These are phyloP conservation scores for Haliclona indistincta DNA, from an alignment of 37 sponge, comb jelly and placozoan genomes.

Conservation along the genomic window DNA sequence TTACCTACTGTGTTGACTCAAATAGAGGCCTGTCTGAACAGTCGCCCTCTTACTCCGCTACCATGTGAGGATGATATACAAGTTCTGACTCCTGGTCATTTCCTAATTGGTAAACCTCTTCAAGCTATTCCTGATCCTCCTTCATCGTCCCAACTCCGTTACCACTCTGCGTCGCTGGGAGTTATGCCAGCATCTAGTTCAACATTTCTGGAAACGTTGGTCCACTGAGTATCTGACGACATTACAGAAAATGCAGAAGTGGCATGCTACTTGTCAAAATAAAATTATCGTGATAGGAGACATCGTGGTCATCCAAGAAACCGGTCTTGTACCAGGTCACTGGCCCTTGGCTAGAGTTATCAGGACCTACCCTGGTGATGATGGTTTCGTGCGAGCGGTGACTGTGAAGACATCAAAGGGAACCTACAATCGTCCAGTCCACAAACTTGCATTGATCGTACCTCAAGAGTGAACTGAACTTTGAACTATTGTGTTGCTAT, in stretches of 20 bases:
- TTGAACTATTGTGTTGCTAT: no score
- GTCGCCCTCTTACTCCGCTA: constrained; percentile 12
- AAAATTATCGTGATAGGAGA: constrained; percentile 4
- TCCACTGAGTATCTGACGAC: constrained; percentile 14
- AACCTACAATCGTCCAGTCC: no score
- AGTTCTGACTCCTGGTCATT: constrained; percentile 45
- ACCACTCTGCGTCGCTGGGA: constrained; percentile 19
- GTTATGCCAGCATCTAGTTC: constrained; percentile 12
- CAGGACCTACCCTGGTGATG: constrained; percentile 22
- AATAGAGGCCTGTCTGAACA: constrained; percentile 33
- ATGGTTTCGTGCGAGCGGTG: constrained; percentile 22
- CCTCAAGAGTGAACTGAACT: no score
- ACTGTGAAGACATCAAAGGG: constrained; percentile 14
- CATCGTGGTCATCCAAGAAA: constrained; percentile 4
- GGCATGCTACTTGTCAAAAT: constrained; percentile 5
- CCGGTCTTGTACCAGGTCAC: neutral
- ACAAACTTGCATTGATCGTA: no score
- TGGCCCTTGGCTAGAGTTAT: constrained; percentile 27
- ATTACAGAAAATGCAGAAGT: constrained; percentile 1
- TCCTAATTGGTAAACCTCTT: constrained; percentile 26
- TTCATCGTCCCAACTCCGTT: constrained; percentile 2
- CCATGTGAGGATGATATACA: constrained; percentile 30
- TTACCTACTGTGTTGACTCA: constrained; percentile 7
- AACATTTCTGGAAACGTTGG: constrained; percentile 35
- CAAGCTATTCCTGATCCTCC: constrained; percentile 10